Percentiles rank a stretch among this genome's conserved stretches.
Evolutionary conservation across 2,113 vertebrate species (phyloP).

Genomic region (Cygnus atratus): DNA sequence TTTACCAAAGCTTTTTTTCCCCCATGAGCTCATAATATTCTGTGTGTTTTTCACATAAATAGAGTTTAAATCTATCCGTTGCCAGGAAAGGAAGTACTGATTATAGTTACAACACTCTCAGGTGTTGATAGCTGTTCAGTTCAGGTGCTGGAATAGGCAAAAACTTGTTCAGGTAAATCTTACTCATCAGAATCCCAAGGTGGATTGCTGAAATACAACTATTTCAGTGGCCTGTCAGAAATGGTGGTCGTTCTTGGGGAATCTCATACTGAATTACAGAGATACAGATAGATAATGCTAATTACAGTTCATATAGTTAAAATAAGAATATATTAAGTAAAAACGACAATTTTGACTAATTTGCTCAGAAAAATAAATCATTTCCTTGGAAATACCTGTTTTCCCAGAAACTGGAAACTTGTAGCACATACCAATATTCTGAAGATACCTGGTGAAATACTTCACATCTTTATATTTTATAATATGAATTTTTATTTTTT

Average conservation of each 20-base stretch:
- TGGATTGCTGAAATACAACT: not conserved
- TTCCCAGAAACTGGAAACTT: not conserved
- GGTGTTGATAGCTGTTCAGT: not conserved
- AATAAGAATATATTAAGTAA: not conserved
- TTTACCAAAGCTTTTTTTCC: not conserved
- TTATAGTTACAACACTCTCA: not conserved
- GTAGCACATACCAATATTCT: not conserved
- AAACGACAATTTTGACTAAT: not conserved
- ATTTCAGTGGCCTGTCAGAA: not conserved
- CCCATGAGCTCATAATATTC: not conserved
- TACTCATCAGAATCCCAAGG: not conserved
- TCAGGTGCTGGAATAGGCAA: not conserved
- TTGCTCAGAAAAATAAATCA: not conserved
- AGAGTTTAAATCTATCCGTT: not conserved
- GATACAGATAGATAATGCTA: not conserved
- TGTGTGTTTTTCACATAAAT: not conserved
- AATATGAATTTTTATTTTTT: not conserved
- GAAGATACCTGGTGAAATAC: not conserved
- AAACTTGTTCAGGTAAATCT: not conserved
- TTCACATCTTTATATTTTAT: not conserved
- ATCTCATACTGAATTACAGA: not conserved
- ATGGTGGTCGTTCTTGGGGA: not conserved
- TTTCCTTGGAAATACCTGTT: not conserved
- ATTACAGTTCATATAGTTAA: not conserved
- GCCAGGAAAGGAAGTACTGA: not conserved